phyloP scores from a whole-genome alignment of 2,113 vertebrate species.

The Nycticebus coucang region DNA sequence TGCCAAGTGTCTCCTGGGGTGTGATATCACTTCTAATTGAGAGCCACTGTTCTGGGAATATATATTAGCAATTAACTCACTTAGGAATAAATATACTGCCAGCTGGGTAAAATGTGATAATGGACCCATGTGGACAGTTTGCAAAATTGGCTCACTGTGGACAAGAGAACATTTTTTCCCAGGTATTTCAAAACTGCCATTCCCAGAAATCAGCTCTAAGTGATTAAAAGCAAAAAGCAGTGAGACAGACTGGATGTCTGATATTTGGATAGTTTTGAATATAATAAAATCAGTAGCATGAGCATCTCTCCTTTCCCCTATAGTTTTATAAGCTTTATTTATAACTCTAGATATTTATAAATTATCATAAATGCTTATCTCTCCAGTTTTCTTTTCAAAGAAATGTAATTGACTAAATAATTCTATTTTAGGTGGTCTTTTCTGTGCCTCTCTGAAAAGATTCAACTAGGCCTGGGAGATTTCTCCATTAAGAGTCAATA shows the following conservation, averaged over 20 bases:
- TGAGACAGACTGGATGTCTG: neutral
- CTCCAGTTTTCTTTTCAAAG: neutral
- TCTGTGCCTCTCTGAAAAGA: neutral
- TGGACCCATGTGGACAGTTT: neutral
- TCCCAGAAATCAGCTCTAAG: neutral
- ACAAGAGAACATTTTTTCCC: neutral
- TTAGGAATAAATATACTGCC: neutral
- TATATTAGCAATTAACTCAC: neutral
- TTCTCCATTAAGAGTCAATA: neutral
- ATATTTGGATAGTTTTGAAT: neutral
- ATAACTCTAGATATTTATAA: neutral
- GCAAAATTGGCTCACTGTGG: neutral
- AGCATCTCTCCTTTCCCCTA: neutral
- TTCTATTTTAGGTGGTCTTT: neutral
- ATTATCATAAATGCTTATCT: too few relatives aligned
- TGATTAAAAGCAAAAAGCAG: neutral
- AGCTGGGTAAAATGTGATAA: neutral
- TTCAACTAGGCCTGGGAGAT: neutral
- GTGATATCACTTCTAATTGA: neutral
- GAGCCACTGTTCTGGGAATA: neutral
- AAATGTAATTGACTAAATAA: neutral
- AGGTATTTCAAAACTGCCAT: neutral
- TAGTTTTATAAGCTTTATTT: neutral
- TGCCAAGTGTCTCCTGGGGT: neutral
- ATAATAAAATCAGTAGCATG: slow-evolving; percentile 13